Evolutionary conservation across 1,140 invertebrate species (phyloP).

Genomic region (Penaeus vannamei): DNA sequence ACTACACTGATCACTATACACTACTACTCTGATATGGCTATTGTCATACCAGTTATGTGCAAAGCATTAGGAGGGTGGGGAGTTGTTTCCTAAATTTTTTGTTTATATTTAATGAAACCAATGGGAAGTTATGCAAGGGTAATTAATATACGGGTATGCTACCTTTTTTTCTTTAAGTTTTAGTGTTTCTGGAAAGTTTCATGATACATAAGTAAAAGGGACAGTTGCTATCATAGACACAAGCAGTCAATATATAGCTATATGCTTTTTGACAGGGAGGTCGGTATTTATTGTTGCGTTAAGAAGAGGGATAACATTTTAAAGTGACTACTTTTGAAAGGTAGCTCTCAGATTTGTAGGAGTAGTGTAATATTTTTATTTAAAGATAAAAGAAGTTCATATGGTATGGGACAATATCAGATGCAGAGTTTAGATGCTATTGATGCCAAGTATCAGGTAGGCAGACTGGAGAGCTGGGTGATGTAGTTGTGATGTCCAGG

Average conservation of each 20-base stretch:
- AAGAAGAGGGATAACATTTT: constrained; percentile 6
- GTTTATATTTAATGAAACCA: neutral
- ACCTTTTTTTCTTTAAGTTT: constrained; percentile 52
- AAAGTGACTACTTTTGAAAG: too few species aligned
- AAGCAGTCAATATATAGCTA: neutral
- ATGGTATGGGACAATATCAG: neutral
- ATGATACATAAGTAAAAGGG: neutral
- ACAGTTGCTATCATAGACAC: constrained; percentile 4
- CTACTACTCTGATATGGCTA: too few species aligned
- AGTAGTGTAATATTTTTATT: constrained; percentile 39
- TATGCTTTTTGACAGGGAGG: constrained; percentile 26
- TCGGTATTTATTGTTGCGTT: constrained; percentile 61
- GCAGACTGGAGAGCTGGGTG: constrained; percentile 38
- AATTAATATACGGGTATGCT: constrained; percentile 57
- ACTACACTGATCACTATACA: neutral
- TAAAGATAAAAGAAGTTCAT: constrained; percentile 1
- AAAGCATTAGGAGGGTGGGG: neutral
- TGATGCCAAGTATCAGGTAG: constrained; percentile 28
- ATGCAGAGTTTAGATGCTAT: neutral
- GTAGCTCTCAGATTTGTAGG: constrained; percentile 33
- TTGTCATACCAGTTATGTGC: too few species aligned
- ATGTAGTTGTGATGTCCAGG: constrained; percentile 8
- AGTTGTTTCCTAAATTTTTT: constrained; percentile 45
- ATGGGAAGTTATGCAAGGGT: constrained; percentile 31
- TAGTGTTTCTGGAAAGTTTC: constrained; percentile 36